Evolutionary conservation across 2,113 vertebrate genomes (phyloP).

Genomic region (Pristiophorus japonicus): DNA sequence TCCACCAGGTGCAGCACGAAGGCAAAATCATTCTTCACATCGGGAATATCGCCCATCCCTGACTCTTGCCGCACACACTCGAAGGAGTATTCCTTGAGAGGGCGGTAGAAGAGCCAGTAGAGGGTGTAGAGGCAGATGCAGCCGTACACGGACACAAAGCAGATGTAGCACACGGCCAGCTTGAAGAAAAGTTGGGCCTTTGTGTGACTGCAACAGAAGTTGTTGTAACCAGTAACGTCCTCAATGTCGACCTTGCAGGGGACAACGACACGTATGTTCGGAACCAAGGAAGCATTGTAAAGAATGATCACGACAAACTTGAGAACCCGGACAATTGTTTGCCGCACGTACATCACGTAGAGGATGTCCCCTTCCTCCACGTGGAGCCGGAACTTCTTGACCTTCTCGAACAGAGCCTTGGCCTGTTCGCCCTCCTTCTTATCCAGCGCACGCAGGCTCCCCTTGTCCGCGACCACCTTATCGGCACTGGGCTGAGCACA

Average conservation of each 20-base stretch:
- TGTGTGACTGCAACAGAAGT: conserved; percentile 80
- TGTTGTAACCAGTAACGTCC: conserved; percentile 69
- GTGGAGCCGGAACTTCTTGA: neutral
- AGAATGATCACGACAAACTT: conserved; percentile 70
- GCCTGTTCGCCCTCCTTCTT: conserved; percentile 46
- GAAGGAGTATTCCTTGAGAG: conserved; percentile 78
- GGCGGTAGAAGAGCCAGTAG: conserved; percentile 79
- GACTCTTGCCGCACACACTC: conserved; percentile 72
- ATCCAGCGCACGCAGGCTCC: conserved; percentile 62
- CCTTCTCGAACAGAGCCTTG: neutral
- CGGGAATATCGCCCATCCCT: conserved; percentile 54
- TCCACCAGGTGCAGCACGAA: neutral
- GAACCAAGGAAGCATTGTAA: conserved; percentile 64
- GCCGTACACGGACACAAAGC: conserved; percentile 72
- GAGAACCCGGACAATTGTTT: conserved; percentile 71
- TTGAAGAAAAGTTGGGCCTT: conserved; percentile 82
- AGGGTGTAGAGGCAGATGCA: conserved; percentile 74
- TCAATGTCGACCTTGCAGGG: conserved; percentile 67
- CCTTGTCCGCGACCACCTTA: conserved; percentile 59
- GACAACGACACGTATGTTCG: conserved; percentile 71
- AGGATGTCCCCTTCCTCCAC: neutral
- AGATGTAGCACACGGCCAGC: conserved; percentile 75
- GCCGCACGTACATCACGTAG: conserved; percentile 71
- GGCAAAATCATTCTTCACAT: neutral
- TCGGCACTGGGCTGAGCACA: conserved; percentile 56